phyloP scores from a whole-genome alignment of 2,113 vertebrate genomes.

The Garra rufa region DNA sequence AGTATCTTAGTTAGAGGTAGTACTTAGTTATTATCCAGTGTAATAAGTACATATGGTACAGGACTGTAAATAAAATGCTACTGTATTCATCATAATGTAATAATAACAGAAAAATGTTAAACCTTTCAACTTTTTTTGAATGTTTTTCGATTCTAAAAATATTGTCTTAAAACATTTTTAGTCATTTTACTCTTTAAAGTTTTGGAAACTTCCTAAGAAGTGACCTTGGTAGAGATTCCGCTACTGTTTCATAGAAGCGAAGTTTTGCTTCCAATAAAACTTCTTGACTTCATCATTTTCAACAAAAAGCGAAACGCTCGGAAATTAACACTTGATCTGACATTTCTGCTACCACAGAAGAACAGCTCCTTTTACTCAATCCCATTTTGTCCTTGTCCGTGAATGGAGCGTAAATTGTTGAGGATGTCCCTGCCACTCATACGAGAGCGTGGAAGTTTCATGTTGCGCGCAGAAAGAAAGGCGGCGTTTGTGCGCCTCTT shows the following conservation, averaged over 20 bases:
- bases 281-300: not conserved
- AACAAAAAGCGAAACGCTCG: not conserved
- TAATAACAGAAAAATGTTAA: too few relatives aligned
- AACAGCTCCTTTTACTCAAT: conserved; percentile 33
- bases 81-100: too few relatives aligned
- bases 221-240: not conserved
- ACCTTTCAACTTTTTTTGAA: too few relatives aligned
- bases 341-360: not conserved
- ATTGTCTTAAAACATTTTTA: too few relatives aligned
- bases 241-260: not conserved
- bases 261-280: too few relatives aligned
- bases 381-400: conserved; percentile 19
- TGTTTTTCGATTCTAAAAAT: too few relatives aligned
- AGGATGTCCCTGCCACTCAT: conserved; percentile 66
- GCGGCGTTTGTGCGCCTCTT: conserved; percentile 58
- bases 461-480: conserved; percentile 62
- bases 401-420: conserved; percentile 55
- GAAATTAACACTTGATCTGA: not conserved
- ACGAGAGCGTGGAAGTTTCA: conserved; percentile 53
- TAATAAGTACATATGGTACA: too few relatives aligned
- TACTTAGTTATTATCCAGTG: too few relatives aligned
- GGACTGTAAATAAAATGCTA: too few relatives aligned
- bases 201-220: not conserved
- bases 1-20: too few relatives aligned
- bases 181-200: too few relatives aligned